Evolutionary conservation across 1,140 invertebrate species (phyloP).

Genomic region (Hycleus cichorii): DNA sequence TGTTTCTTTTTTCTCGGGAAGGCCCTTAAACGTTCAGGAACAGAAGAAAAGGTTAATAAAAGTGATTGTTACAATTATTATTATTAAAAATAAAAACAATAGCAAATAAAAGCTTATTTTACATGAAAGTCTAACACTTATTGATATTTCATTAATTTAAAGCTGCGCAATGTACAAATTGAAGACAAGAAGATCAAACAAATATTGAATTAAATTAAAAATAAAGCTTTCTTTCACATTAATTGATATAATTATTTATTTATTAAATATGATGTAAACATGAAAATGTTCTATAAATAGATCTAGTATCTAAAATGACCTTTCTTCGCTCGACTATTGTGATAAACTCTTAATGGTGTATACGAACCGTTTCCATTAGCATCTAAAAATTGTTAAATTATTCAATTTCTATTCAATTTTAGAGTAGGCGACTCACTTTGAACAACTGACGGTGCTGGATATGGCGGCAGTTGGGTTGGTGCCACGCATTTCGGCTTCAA

Average conservation of each 20-base stretch:
- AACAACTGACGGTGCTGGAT: constrained; percentile 30
- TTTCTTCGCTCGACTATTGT: constrained; percentile 67
- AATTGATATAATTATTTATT: not conserved
- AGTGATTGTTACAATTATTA: too few relatives aligned
- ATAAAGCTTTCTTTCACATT: too few relatives aligned
- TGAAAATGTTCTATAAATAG: not conserved
- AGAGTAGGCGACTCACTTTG: constrained; percentile 35
- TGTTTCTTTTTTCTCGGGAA: too few relatives aligned
- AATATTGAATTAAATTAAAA: too few relatives aligned
- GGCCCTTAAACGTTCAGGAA: too few relatives aligned
- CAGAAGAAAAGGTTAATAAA: too few relatives aligned
- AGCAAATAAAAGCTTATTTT: too few relatives aligned
- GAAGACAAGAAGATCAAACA: not conserved
- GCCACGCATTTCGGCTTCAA: constrained; percentile 61
- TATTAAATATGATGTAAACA: not conserved
- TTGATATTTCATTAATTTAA: too few relatives aligned
- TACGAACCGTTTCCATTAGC: constrained; percentile 65
- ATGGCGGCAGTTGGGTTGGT: constrained; percentile 39
- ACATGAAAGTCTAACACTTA: too few relatives aligned
- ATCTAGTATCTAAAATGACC: constrained; percentile 66
- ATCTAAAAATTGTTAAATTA: constrained; percentile 38
- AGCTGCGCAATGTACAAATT: not conserved
- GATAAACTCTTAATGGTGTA: constrained; percentile 67
- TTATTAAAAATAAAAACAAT: too few relatives aligned
- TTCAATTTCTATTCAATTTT: constrained; percentile 1